These are phyloP conservation scores for Zonitis immaculata DNA, from an alignment of 2,888 invertebrate genomes.

Conservation along the genomic window DNA sequence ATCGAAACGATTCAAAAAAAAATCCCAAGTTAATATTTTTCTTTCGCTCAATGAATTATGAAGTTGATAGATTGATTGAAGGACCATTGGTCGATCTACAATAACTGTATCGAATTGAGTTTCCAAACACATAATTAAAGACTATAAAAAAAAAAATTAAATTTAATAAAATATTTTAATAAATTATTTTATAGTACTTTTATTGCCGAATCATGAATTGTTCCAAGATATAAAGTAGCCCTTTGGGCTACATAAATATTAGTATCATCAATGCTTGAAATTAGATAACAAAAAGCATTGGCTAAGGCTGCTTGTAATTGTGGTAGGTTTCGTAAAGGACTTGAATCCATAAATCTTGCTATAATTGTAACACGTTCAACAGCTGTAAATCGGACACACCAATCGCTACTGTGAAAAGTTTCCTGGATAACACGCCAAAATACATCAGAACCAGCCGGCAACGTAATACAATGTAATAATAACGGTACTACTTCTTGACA, in stretches of 20 bases:
- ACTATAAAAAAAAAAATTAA: slow-evolving; percentile 50
- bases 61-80: slow-evolving; percentile 91
- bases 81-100: slow-evolving; percentile 92
- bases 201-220: slow-evolving; percentile 84
- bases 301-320: slow-evolving; percentile 89
- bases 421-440: slow-evolving; percentile 95
- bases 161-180: slow-evolving; percentile 5
- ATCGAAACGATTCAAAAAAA: slow-evolving; percentile 95
- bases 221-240: slow-evolving; percentile 86
- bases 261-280: slow-evolving; percentile 93
- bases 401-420: slow-evolving; percentile 86
- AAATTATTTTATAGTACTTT: slow-evolving; percentile 54
- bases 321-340: slow-evolving; percentile 76
- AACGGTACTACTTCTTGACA: slow-evolving; percentile 89
- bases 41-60: slow-evolving; percentile 90
- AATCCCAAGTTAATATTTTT: slow-evolving; percentile 91
- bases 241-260: slow-evolving; percentile 94
- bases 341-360: slow-evolving; percentile 87
- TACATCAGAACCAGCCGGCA: slow-evolving; percentile 90
- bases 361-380: slow-evolving; percentile 94
- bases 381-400: slow-evolving; percentile 87
- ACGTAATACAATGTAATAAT: slow-evolving; percentile 88
- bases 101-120: slow-evolving; percentile 97
- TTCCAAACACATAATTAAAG: slow-evolving; percentile 89
- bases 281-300: slow-evolving; percentile 94